Evolutionary conservation across 2,888 invertebrate genomes (phyloP).

Genomic region (Lasioglossum leucozonium): DNA sequence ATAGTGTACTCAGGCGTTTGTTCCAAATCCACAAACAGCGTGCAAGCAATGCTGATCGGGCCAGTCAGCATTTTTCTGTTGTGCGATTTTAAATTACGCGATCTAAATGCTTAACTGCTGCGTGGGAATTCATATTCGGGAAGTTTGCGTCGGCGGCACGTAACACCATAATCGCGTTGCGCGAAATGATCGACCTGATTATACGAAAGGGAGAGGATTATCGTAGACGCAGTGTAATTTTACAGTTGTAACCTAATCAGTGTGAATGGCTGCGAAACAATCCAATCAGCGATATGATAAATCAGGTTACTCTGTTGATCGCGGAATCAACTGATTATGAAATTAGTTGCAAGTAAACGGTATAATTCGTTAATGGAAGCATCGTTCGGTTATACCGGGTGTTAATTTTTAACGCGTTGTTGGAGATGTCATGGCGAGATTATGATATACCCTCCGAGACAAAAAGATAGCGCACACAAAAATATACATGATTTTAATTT

Average conservation of each 20-base stretch:
- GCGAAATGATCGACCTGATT: background rate
- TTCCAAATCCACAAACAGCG: background rate
- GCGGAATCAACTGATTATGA: slow-evolving; percentile 45
- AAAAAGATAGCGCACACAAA: too few relatives aligned
- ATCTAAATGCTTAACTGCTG: background rate
- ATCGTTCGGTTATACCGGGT: background rate
- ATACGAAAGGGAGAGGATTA: background rate
- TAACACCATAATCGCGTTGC: background rate
- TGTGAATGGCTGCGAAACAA: slow-evolving; percentile 16
- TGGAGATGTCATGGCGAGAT: slow-evolving; percentile 41
- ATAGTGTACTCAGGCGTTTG: background rate
- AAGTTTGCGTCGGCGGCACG: background rate
- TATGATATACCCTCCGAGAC: slow-evolving; percentile 52
- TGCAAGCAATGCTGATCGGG: background rate
- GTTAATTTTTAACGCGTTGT: slow-evolving; percentile 45
- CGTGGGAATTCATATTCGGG: background rate
- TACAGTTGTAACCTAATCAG: slow-evolving; percentile 22
- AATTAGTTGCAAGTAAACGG: slow-evolving; percentile 44
- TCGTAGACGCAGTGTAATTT: background rate
- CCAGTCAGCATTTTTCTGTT: background rate
- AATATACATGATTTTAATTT: too few relatives aligned
- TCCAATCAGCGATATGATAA: slow-evolving; percentile 35
- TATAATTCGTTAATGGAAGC: slow-evolving; percentile 36
- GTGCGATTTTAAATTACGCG: background rate
- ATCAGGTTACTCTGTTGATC: slow-evolving; percentile 44